phyloP scores from a whole-genome alignment of 1,140 invertebrate genomes.

The Drosophila tani region DNA sequence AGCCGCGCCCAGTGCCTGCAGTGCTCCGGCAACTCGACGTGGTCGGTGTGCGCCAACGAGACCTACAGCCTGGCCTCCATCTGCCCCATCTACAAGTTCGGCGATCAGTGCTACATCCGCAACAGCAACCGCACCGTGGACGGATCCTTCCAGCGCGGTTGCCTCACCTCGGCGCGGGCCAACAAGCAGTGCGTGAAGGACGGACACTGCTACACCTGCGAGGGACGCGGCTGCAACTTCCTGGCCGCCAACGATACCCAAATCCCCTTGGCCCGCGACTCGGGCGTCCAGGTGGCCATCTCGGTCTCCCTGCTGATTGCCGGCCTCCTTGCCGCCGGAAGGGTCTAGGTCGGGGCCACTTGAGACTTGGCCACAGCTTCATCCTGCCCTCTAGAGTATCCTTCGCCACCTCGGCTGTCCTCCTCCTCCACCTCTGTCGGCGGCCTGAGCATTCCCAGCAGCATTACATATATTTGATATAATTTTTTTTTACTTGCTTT shows the following conservation, averaged over 20 bases:
- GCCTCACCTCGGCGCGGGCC: slow-evolving; percentile 61
- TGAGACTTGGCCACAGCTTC: slow-evolving; percentile 1
- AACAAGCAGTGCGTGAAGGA: slow-evolving; percentile 72
- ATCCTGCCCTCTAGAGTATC: slow-evolving; percentile 1
- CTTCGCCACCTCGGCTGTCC: not conserved
- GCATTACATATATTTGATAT: slow-evolving; percentile 10
- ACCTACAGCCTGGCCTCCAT: slow-evolving; percentile 47
- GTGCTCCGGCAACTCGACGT: slow-evolving; percentile 64
- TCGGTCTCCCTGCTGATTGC: slow-evolving; percentile 51
- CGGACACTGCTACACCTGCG: slow-evolving; percentile 69
- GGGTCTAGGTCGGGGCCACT: slow-evolving; percentile 16
- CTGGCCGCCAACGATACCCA: slow-evolving; percentile 46
- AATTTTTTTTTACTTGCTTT: slow-evolving; percentile 12
- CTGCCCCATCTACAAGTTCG: slow-evolving; percentile 72
- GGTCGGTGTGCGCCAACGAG: slow-evolving; percentile 61
- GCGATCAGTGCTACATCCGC: slow-evolving; percentile 79
- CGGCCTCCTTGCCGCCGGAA: slow-evolving; percentile 29
- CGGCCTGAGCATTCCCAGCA: slow-evolving; percentile 1
- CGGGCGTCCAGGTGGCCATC: slow-evolving; percentile 29
- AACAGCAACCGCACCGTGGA: slow-evolving; percentile 56
- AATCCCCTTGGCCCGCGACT: slow-evolving; percentile 76
- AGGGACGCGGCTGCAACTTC: slow-evolving; percentile 74
- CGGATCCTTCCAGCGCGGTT: slow-evolving; percentile 76
- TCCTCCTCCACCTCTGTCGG: not conserved
- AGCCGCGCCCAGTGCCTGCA: slow-evolving; percentile 71